Base-by-base conservation (phyloP, 2,888 invertebrate species). In the Tryphoninae sp. region DNA sequence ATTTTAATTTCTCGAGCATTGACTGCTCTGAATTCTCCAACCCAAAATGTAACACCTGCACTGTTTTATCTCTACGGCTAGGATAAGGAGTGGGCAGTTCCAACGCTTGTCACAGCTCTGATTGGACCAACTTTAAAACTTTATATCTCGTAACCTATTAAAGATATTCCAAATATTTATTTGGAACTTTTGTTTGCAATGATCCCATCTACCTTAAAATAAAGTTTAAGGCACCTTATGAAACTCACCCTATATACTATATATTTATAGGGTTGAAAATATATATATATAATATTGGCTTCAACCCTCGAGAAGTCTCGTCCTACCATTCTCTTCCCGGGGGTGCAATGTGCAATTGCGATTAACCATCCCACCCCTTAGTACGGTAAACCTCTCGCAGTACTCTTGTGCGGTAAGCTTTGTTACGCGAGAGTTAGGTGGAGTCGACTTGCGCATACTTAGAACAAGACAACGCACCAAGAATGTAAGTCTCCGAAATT, bases 401-500 rank as follows among this genome's bases (percentile, higher is more conserved):
- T 9, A 8, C 61, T 11, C 67, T 76, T 51, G 22, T 51, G 11
- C 33, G n/a, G 13, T 59, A 58, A 42, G 69, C 45, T 79, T 68
- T 42, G 69, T 16, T 7, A 42, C 16, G 64, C 74, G 53, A 53
- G n/a, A 49, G 55, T 64, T 58, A 74, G 53, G 45, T 67, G 22
- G 19, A 40, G 62, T 68, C 11, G 2, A 22, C 13, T 68, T 45
- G n/a, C 53, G 64, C 72, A 33, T 68, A 79, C 73, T 58, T 58
- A 78, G n/a, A 6, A 33, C 19, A 49, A 64, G 55, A 78, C 64
- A 76, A 69, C 53, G 19, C 40, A 53, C 59, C 19, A 8, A 33
- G 42, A 33, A 71, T 49, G 71, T 78, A 78, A 78, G 78, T 65
- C 71, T 13, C 16, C 53, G 71, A 49, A 65, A 65, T 71, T 78